Evolutionary conservation across 92 coral and sea anemone species (phyloP).

Genomic region (Porites divaricata): DNA sequence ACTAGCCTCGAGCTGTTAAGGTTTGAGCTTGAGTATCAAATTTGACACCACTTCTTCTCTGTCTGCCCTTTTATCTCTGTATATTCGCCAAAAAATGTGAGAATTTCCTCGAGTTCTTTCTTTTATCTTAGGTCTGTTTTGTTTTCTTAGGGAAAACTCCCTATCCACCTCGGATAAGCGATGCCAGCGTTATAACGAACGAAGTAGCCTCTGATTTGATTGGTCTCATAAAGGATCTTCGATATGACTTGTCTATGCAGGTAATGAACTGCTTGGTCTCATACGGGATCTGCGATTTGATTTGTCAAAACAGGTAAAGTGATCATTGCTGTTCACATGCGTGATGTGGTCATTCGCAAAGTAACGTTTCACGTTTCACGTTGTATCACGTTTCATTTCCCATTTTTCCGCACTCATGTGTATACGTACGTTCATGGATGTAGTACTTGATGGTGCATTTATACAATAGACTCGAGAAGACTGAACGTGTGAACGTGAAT

Average conservation of each 20-base stretch:
- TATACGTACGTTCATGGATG: background rate
- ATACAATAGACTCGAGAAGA: too few species aligned
- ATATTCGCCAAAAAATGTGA: too few species aligned
- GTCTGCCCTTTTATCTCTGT: too few species aligned
- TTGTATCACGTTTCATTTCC: background rate
- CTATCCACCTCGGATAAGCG: background rate
- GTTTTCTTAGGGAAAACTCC: slow-evolving; percentile 20
- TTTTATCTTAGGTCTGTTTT: background rate
- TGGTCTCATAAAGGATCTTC: slow-evolving; percentile 84
- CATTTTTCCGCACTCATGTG: too few species aligned
- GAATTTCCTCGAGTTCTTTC: background rate
- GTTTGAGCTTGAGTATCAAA: too few species aligned
- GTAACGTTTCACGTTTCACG: background rate
- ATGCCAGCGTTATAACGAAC: slow-evolving; percentile 23
- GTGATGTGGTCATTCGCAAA: background rate
- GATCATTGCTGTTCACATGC: background rate
- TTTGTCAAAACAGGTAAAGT: slow-evolving; percentile 87
- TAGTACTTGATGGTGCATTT: too few species aligned
- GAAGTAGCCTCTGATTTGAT: slow-evolving; percentile 67
- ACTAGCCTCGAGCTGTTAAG: too few species aligned
- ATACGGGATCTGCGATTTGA: slow-evolving; percentile 92
- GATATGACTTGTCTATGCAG: slow-evolving; percentile 95
- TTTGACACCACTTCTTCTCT: too few species aligned
- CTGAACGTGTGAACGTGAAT: background rate
- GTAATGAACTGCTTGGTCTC: slow-evolving; percentile 66